Evolutionary conservation across 2,797 vertebrate species (phyloP), one percentile per base, ranked within the genome.

Genomic region (Peromyscus melanophrys): DNA sequence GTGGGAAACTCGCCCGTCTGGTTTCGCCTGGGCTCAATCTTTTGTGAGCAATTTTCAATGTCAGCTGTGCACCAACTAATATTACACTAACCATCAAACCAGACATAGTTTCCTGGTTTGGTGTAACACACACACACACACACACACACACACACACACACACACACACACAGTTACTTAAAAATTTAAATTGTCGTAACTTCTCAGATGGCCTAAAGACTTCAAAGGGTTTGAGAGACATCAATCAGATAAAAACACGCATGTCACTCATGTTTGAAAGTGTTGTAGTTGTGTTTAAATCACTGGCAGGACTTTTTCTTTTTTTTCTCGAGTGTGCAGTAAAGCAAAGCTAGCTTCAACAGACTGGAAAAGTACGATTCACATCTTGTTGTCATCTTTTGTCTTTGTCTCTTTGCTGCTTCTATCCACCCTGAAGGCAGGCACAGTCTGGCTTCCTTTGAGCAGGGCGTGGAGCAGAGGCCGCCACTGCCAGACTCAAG

Each of bases 301-400:
- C 98, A 97, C 94, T 98, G 97, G 98, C 96, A 98, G 97, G 97
- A 95, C 96, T 67, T 98, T 89, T 86, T 89, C 91, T 94, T 96
- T 87, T 87, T 92, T n/a, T 93, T 65, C 97, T 86, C 91, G 31
- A 76, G 96, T 98, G 98, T 97, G 85, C 43, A 95, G 94, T 1
- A 0, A 40, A 69, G 95, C 96, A 0, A 34, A 57, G 94, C 96
- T 97, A 96, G 91, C 86, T 59, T 95, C 91, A 90, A 85, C 94
- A 98, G 98, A 97, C 95, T 98, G 96, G 98, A 98, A 99, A 99
- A 97, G 0, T 80, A 71, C 6, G 82, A 98, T 97, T 97, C 97
- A 95, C 97, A 98, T 96, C 97, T 98, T 98, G 98, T 98, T 98
- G 98, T 95, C 91, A 95, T 94, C 92, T 96, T 95, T 88, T 67